Percentiles rank a stretch among this genome's conserved stretches.
Conservation (phyloP, 1,140 invertebrate genomes). For the Batillaria attramentaria region DNA sequence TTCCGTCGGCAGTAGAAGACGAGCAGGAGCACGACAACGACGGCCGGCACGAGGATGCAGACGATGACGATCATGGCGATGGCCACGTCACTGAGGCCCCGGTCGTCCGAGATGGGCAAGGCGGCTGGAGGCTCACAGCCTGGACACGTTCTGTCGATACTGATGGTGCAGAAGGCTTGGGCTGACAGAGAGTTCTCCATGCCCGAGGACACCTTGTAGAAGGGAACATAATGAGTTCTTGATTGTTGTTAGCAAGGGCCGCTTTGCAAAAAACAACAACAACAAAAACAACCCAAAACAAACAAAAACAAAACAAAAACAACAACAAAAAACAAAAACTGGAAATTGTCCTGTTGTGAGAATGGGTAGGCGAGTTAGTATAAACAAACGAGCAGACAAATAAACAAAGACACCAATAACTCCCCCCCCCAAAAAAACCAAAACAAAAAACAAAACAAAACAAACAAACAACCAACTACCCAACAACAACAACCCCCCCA, state of each 20-base stretch:
- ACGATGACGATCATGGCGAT: conserved; percentile 81
- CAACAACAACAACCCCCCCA: too few species aligned
- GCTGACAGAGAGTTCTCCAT: conserved; percentile 87
- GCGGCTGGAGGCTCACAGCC: conserved; percentile 49
- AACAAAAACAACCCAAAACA: not conserved
- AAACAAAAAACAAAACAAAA: too few species aligned
- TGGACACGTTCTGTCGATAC: conserved; percentile 78
- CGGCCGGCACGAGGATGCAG: conserved; percentile 81
- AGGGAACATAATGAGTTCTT: not conserved
- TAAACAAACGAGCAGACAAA: too few species aligned
- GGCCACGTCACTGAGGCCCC: conserved; percentile 34
- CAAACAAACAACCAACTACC: too few species aligned
- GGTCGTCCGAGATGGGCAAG: not conserved
- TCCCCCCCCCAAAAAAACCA: too few species aligned
- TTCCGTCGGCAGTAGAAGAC: conserved; percentile 50
- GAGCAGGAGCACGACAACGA: conserved; percentile 52
- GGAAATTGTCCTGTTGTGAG: too few species aligned
- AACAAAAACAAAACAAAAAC: not conserved
- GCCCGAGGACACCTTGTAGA: conserved; percentile 85
- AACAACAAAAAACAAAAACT: too few species aligned
- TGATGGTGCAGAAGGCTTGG: conserved; percentile 88
- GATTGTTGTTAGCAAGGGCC: not conserved
- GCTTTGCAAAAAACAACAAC: not conserved
- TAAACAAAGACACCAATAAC: too few species aligned
- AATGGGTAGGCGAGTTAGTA: too few species aligned